Conservation (phyloP, 2,888 invertebrate species). For the Synanthedon myopaeformis region DNA sequence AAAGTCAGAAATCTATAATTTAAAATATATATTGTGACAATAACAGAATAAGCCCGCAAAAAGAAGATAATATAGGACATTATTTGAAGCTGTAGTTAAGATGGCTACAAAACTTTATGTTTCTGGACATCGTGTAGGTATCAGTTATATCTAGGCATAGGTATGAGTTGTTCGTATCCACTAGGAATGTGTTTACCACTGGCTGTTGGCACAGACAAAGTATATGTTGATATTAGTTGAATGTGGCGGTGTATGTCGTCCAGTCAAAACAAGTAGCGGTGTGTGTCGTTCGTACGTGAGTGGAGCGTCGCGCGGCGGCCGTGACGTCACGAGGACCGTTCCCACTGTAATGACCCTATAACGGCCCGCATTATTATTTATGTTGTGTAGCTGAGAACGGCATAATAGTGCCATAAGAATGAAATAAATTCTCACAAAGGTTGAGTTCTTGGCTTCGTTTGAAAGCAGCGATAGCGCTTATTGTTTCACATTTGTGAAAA, state of each 20-base stretch:
- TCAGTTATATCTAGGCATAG: no score
- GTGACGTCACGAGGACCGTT: conserved; percentile 49
- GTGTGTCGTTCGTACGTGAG: conserved; percentile 10
- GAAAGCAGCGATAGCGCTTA: conserved; percentile 55
- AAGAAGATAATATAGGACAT: no score
- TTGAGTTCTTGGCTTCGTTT: conserved; percentile 56
- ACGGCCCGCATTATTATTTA: conserved; percentile 66
- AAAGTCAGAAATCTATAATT: no score
- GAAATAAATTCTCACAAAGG: conserved; percentile 63
- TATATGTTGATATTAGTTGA: not conserved
- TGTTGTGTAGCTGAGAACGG: conserved; percentile 66
- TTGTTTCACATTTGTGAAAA: conserved; percentile 52
- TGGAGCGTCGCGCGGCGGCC: conserved; percentile 10
- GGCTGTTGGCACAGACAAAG: not conserved
- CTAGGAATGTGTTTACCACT: not conserved
- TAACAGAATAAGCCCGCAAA: no score
- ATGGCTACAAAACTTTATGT: no score
- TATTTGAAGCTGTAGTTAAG: no score
- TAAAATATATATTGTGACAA: no score
- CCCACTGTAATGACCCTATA: conserved; percentile 63
- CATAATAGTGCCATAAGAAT: conserved; percentile 67
- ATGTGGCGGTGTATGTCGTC: not conserved
- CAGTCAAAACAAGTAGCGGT: conserved; percentile 21
- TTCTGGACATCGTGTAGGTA: no score
- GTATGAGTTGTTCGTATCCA: no score